phyloP scores from a whole-genome alignment of 1,140 invertebrate genomes.

The Aphaenogaster rudis region DNA sequence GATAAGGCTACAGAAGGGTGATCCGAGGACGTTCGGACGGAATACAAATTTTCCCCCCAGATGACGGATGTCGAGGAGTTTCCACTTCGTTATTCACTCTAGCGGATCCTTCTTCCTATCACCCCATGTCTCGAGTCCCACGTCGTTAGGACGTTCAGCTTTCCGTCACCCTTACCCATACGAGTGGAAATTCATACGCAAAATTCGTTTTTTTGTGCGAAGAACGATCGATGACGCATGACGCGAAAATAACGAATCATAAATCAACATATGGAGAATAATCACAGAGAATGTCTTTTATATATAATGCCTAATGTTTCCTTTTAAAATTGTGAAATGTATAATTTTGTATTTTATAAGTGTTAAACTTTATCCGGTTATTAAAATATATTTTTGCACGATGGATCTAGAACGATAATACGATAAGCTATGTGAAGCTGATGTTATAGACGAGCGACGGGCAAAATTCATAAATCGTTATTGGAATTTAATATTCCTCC shows the following conservation, averaged over 20 bases:
- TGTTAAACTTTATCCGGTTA: not conserved
- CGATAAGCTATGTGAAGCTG: not conserved
- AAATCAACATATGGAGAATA: constrained; percentile 42
- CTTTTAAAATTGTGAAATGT: not conserved
- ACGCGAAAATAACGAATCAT: constrained; percentile 52
- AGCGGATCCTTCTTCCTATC: constrained; percentile 51
- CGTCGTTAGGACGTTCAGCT: constrained; percentile 43
- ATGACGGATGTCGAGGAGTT: constrained; percentile 81
- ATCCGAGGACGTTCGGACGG: constrained; percentile 72
- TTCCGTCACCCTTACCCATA: constrained; percentile 19
- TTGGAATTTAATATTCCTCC: constrained; percentile 9
- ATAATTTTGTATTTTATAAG: constrained; percentile 4
- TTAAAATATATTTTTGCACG: not conserved
- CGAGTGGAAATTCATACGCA: constrained; percentile 55
- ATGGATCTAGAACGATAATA: not conserved
- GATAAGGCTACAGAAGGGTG: constrained; percentile 80
- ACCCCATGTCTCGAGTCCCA: constrained; percentile 46
- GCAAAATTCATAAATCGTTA: constrained; percentile 3
- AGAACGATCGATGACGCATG: not conserved
- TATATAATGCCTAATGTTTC: not conserved
- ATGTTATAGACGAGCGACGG: not conserved
- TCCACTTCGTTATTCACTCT: constrained; percentile 81
- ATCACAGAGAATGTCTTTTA: not conserved
- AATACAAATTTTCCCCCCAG: constrained; percentile 81
- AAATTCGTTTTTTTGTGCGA: constrained; percentile 65